A percentile compares a stretch with the other conserved stretches of the same genome.
phyloP scores from a whole-genome alignment of 2,888 invertebrate genomes.

The Hoplodrina blanda region DNA sequence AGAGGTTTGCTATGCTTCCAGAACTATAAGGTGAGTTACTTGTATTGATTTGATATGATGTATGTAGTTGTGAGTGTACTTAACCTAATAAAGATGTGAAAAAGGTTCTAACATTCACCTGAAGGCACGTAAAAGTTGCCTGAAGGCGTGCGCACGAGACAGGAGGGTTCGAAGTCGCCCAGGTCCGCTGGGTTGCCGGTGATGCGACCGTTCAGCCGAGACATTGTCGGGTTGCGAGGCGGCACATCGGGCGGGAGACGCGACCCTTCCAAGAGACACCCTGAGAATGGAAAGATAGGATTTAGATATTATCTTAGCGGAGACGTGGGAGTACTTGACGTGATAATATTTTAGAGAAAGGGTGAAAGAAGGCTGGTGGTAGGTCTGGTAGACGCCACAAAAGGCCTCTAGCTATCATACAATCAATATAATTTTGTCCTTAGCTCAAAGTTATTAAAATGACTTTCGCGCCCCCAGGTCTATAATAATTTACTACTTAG shows the following conservation, averaged over 20 bases:
- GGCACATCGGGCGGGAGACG: conserved; percentile 97
- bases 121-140: conserved; percentile 98
- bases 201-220: conserved; percentile 96
- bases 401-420: neutral
- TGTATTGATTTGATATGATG: no score
- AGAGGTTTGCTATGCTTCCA: neutral
- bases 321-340: no score
- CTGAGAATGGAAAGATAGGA: conserved; percentile 82
- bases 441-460: neutral
- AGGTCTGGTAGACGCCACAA: conserved; percentile 1
- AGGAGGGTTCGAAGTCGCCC: conserved; percentile 96
- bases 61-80: conserved; percentile 14
- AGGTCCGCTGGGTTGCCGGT: conserved; percentile 95
- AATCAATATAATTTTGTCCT: neutral
- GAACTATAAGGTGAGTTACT: no score
- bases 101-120: conserved; percentile 85
- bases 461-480: neutral
- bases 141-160: conserved; percentile 97
- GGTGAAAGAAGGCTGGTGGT: neutral
- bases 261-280: conserved; percentile 96
- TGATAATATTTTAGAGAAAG: neutral
- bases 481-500: conserved; percentile 1
- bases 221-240: conserved; percentile 96
- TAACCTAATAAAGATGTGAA: conserved; percentile 45
- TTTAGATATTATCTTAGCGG: neutral